Conservation (phyloP, 2,888 invertebrate species). For the Pomacea canaliculata region DNA sequence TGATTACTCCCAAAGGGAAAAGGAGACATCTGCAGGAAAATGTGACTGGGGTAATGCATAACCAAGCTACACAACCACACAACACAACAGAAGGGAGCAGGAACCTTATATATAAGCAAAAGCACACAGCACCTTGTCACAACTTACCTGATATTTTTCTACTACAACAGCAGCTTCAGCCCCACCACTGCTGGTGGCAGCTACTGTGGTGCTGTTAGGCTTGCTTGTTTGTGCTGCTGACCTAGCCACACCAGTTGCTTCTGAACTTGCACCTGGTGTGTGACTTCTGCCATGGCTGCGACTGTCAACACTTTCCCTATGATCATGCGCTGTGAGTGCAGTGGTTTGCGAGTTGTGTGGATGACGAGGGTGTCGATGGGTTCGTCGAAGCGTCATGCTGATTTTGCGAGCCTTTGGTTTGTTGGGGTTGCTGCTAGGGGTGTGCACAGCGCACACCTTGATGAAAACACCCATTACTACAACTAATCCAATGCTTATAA, state of each 20-base stretch:
- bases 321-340: slow-evolving; percentile 14
- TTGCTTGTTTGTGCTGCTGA: slow-evolving; percentile 13
- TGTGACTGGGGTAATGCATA: too few species aligned
- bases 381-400: slow-evolving; percentile 72
- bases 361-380: slow-evolving; percentile 31
- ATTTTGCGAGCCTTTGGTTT: slow-evolving; percentile 93
- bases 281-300: not conserved
- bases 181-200: not conserved
- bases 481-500: slow-evolving; percentile 91
- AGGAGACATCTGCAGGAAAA: too few species aligned
- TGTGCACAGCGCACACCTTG: slow-evolving; percentile 99
- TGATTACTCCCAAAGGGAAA: too few species aligned
- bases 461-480: slow-evolving; percentile 98
- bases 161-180: slow-evolving; percentile 14
- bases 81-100: too few species aligned
- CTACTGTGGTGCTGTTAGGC: not conserved
- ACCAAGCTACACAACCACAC: too few species aligned
- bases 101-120: too few species aligned
- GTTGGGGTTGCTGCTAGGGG: slow-evolving; percentile 98
- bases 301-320: not conserved
- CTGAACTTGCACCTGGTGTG: not conserved
- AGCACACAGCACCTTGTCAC: too few species aligned
- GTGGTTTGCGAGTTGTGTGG: slow-evolving; percentile 2
- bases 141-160: slow-evolving; percentile 17
- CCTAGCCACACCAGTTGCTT: not conserved